These are phyloP conservation scores for Trissonchulus sp. DNA, from an alignment of 2,888 invertebrate genomes.

Conservation along the genomic window DNA sequence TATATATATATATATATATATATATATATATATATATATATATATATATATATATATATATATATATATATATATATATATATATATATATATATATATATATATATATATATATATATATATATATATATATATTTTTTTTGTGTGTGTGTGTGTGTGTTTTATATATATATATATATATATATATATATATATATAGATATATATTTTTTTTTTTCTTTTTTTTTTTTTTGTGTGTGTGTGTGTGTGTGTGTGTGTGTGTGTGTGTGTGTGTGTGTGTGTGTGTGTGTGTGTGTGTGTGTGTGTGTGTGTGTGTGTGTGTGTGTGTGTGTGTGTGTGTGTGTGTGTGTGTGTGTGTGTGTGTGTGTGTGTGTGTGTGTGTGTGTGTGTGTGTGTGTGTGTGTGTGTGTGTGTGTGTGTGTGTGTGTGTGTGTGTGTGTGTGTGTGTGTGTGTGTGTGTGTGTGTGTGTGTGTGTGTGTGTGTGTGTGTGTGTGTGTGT, in stretches of 20 bases:
- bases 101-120: no score
- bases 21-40: no score
- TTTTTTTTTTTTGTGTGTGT: no score
- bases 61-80: no score
- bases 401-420: constrained; percentile 8
- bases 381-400: constrained; percentile 8
- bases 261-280: constrained; percentile 8
- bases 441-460: constrained; percentile 8
- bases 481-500: constrained; percentile 8
- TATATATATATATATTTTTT: no score
- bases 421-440: constrained; percentile 8
- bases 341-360: constrained; percentile 3
- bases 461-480: constrained; percentile 8
- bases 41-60: no score
- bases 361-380: constrained; percentile 8
- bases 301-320: constrained; percentile 8
- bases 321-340: constrained; percentile 8
- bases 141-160: no score
- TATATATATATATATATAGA: no score
- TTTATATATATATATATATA: no score
- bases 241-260: constrained; percentile 4
- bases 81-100: no score
- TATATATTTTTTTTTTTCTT: no score
- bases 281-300: constrained; percentile 8
- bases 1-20: no score